Base-by-base conservation (phyloP, 2,888 invertebrate genomes). In the Gymnoscelis rufifasciata region DNA sequence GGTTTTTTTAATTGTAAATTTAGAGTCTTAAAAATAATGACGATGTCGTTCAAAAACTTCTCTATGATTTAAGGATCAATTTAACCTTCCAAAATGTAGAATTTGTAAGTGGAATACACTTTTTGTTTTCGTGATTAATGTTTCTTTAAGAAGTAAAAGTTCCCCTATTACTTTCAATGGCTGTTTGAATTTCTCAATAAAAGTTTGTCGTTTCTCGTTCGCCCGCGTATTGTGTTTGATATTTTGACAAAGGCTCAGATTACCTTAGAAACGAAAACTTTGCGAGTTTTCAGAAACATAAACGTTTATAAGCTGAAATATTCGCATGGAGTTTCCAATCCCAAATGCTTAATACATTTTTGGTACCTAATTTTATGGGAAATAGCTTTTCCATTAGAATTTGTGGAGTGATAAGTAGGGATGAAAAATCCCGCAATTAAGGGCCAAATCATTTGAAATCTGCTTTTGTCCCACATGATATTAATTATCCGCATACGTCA, bases 121-220 rank as follows among this genome's bases (percentile, higher is more conserved):
- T 73, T 73, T 71, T 73, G 53, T 56, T 47, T 30, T 52, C 47
- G 52, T 71, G 72, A 74, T 71, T 73, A 70, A 74, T 71, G 66
- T 57, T 62, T 64, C 66, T 64, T 68, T 67, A 51, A 54, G 29
- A 37, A 30, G 43, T 43, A 44, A 68, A 82, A 81, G 75, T 82
- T 81, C 61, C 42, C 65, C 78, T 73, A 78, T 80, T 79, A 80
- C 75, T 65, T 65, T 57, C 60, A 72, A 79, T 74, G 69, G 74
- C 59, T 68, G 74, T 76, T 82, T 78, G 74, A 80, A 80, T 77
- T 77, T 71, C 69, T 71, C 71, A 74, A 80, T 81, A 80, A 78
- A 77, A 79, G 71, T 74, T 78, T 23, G 7, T 42, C 46, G 62
- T 69, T 65, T 8, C 13, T 42, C 46, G 62, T 69, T 65, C n/a